Base-by-base conservation (phyloP, 2,888 invertebrate genomes). In the Ligdia adustata region DNA sequence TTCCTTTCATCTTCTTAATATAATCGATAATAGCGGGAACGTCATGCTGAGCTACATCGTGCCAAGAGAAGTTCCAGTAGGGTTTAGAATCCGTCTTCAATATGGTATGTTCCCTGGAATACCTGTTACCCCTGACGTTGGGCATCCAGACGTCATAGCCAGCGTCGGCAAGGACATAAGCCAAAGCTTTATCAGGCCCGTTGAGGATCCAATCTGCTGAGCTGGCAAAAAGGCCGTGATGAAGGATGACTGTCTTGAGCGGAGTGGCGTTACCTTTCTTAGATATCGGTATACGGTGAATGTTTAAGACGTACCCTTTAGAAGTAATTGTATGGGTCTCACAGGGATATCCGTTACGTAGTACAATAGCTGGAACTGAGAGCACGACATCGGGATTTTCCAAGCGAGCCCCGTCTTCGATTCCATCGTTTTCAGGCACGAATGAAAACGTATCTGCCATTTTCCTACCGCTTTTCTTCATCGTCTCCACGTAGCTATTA, bases 1-100 rank as follows among this genome's bases (percentile, higher is more conserved):
- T 37, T n/a, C 79, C 80, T 64, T 87, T 89, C 0, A 69, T 38
- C 5, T 72, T 66, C 11, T 74, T 55, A 7, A 91, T 84, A 46
- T 95, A 93, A 68, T 97, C 94, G 37, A 98, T 92, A 60, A 92
- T 92, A 0, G 96, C 95, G 1, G 98, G 97, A n/a, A 98, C 69
- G 81, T 99, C 99, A 69, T 95, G 92, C 2, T 92, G 60, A 0
- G 95, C 98, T 86, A 97, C 95, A 78, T 99, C 97, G 62, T 98
- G 95, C 94, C 95, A 98, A 56, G 96, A 97, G 52, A 91, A 91
- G 56, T 90, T 85, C 96, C 96, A 96, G 77, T 93, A 96, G 14
- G 91, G 77, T 33, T 91, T 81, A n/a, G 93, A 91, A 16, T 91
- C 81, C 0, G 87, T 80, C 40, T 91, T 87, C 14, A 92, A 79